Evolutionary conservation across 2,888 invertebrate genomes (phyloP).

Genomic region (Scaptodrosophila latifasciaeformis): DNA sequence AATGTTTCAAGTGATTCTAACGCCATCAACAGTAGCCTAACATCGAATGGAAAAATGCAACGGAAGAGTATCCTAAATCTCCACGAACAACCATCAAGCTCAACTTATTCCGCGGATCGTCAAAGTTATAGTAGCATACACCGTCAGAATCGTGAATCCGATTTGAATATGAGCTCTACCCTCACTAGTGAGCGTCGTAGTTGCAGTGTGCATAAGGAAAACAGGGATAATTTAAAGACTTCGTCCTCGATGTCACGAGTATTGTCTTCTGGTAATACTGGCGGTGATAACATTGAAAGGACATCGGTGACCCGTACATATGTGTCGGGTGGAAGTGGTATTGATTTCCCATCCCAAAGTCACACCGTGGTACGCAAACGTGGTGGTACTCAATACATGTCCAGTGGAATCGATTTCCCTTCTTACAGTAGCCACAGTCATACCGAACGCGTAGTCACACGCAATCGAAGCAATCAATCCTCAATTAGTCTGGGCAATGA

Average conservation of each 20-base stretch:
- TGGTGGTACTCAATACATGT: constrained; percentile 37
- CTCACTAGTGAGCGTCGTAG: constrained; percentile 47
- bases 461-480: constrained; percentile 82
- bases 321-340: constrained; percentile 39
- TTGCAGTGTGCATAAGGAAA: constrained; percentile 55
- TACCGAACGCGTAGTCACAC: constrained; percentile 61
- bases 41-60: constrained; percentile 81
- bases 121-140: constrained; percentile 88
- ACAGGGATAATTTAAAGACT: constrained; percentile 39
- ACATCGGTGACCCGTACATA: constrained; percentile 45
- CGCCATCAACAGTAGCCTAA: constrained; percentile 63
- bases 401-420: constrained; percentile 61
- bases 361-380: constrained; percentile 43
- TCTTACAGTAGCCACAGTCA: constrained; percentile 54
- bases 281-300: constrained; percentile 32
- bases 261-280: constrained; percentile 34
- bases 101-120: constrained; percentile 81
- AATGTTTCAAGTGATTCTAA: constrained; percentile 54
- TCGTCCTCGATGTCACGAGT: constrained; percentile 49
- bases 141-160: constrained; percentile 80
- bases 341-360: constrained; percentile 45
- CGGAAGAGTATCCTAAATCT: constrained; percentile 87
- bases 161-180: constrained; percentile 62
- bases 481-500: constrained; percentile 85
- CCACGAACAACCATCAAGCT: constrained; percentile 82